A percentile compares a stretch with the other conserved stretches of the same genome.
phyloP scores from a whole-genome alignment of 2,113 vertebrate species.

The Acrocephalus kingi region DNA sequence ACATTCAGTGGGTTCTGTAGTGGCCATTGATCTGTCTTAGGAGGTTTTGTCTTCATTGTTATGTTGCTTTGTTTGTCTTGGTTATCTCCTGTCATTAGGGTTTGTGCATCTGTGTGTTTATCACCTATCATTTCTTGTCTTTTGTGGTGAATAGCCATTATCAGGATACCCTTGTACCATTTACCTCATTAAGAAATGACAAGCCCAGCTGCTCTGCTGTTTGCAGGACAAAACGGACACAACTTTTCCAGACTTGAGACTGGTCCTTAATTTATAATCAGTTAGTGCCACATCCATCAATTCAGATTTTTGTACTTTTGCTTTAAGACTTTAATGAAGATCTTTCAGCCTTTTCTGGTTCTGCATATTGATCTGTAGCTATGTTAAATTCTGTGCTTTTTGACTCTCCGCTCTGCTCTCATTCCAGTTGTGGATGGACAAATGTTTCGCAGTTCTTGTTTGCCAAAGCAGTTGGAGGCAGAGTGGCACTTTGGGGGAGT shows the following conservation, averaged over 20 bases:
- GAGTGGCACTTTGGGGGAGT: conserved; percentile 90
- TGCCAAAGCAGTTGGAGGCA: conserved; percentile 89
- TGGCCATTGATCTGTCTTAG: not conserved
- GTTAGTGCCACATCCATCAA: not conserved
- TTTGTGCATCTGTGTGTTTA: not conserved
- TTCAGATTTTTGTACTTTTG: not conserved
- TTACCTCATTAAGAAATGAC: not conserved
- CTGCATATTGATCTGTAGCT: not conserved
- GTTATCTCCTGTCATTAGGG: not conserved
- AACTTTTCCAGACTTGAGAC: not conserved
- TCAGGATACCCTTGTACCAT: not conserved
- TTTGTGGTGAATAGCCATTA: not conserved
- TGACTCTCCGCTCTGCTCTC: not conserved
- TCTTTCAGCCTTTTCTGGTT: not conserved
- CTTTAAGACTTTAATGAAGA: not conserved
- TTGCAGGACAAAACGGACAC: not conserved
- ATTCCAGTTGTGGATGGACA: conserved; percentile 69
- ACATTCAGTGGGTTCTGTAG: not conserved
- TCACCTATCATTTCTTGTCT: not conserved
- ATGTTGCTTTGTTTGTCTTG: not conserved
- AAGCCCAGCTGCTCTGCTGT: not conserved
- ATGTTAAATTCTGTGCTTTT: not conserved
- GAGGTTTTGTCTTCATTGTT: not conserved
- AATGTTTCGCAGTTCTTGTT: conserved; percentile 87
- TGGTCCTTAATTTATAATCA: not conserved